A percentile compares a stretch with the other conserved stretches of the same genome.
Evolutionary conservation across 2,113 vertebrate genomes (phyloP).

Genomic region (Actenoides hombroni): DNA sequence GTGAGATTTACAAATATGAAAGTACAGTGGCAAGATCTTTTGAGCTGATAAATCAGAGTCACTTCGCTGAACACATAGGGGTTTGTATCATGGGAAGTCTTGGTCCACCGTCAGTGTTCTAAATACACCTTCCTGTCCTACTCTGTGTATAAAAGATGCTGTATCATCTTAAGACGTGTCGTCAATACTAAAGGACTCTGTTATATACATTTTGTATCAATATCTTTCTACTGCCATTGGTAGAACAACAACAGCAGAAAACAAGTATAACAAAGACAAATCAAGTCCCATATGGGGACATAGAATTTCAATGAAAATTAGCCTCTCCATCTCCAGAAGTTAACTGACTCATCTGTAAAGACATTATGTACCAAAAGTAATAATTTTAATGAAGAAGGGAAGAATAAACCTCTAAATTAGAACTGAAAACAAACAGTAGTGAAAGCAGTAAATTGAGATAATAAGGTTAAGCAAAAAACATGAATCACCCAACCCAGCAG

Average conservation of each 20-base stretch:
- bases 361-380: not conserved
- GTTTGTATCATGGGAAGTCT: not conserved
- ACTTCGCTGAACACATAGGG: not conserved
- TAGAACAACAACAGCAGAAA: constrained; percentile 7
- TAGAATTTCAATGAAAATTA: not conserved
- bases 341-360: not conserved
- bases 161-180: not conserved
- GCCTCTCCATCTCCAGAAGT: not conserved
- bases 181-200: not conserved
- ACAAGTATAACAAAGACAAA: not conserved
- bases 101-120: not conserved
- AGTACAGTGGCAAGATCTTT: not conserved
- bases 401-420: constrained; percentile 7
- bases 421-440: constrained; percentile 9
- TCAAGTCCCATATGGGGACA: not conserved
- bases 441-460: constrained; percentile 7
- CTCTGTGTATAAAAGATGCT: not conserved
- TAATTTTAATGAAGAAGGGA: constrained; percentile 31
- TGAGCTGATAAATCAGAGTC: not conserved
- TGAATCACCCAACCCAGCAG: not conserved
- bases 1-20: not conserved
- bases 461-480: constrained; percentile 39
- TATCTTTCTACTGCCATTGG: not conserved
- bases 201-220: not conserved
- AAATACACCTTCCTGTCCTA: not conserved